Base-by-base conservation (phyloP, 2,888 invertebrate species). In the Sinodicranocentrus sp. region DNA sequence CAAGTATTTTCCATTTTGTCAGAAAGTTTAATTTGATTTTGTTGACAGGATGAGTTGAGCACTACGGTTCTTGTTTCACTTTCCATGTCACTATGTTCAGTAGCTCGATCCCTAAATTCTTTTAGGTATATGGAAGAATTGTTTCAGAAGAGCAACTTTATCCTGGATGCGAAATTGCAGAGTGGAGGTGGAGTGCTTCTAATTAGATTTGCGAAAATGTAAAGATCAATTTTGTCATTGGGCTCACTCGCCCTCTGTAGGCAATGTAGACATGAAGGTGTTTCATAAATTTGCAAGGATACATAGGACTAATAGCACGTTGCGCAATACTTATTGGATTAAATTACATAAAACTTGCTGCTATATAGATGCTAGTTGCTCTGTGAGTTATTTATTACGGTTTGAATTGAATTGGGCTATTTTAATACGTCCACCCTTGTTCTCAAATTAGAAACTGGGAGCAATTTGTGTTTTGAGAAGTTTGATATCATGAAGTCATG, bases 11-110 rank as follows among this genome's bases (percentile, higher is more conserved):
- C 48, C 48, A 5, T n/a, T 48, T 48, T 48, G n/a, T 48, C 48
- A 48, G 15, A 48, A 48, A 48, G 48, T 48, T 48, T 48, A 48
- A 48, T 48, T 48, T n/a, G 48, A 48, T 48, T 48, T 48, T 48
- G 48, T 48, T 10, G 48, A 48, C 48, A 48, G 2, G 48, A 48
- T 48, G 48, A 48, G n/a, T n/a, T 10, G 5, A 33, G 33, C 48
- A 48, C 5, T 10, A 48, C 10, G n/a, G n/a, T n/a, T 10, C 48
- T 48, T 48, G 48, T 48, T 10, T 48, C 48, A n/a, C 48, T 48
- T n/a, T 48, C 6, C 48, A 2, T 48, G 15, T 13, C 39, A 39
- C 39, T 8, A 39, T 39, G 39, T 8, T 39, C 13, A 39, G 39
- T 39, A 8, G 39, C 6, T 6, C 6, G 13, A 39, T 6, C 39